These are phyloP conservation scores for Listronotus oregonensis DNA, from an alignment of 1,140 invertebrate genomes.

Conservation along the genomic window DNA sequence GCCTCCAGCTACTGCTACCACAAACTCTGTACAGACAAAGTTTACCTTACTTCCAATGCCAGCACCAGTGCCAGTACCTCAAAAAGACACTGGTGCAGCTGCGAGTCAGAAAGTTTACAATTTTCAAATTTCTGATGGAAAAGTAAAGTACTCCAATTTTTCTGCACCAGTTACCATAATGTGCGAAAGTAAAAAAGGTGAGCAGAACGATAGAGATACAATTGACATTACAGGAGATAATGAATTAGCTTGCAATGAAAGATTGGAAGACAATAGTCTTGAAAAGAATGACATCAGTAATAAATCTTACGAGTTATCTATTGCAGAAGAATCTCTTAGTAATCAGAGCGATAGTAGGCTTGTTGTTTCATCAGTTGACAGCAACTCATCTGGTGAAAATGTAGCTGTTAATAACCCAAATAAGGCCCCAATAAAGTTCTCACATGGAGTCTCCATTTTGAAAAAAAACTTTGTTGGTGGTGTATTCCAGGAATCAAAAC, in stretches of 20 bases:
- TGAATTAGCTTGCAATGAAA: conserved; percentile 36
- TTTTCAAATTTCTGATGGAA: conserved; percentile 62
- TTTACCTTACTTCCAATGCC: conserved; percentile 60
- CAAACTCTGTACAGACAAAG: conserved; percentile 55
- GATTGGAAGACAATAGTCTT: conserved; percentile 42
- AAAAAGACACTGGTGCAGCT: conserved; percentile 48
- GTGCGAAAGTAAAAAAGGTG: conserved; percentile 42
- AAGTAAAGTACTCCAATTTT: conserved; percentile 57
- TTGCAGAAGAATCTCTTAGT: conserved; percentile 46
- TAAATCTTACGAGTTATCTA: conserved; percentile 51
- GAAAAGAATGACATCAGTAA: conserved; percentile 43
- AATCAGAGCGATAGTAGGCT: conserved; percentile 43
- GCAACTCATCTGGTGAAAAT: conserved; percentile 25
- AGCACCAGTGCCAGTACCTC: conserved; percentile 42
- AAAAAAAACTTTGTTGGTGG: conserved; percentile 46
- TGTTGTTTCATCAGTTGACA: conserved; percentile 26
- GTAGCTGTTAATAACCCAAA: conserved; percentile 1
- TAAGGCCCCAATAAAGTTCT: conserved; percentile 39
- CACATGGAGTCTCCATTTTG: conserved; percentile 52
- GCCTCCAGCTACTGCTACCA: conserved; percentile 55
- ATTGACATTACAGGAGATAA: conserved; percentile 26
- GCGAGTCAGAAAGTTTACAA: conserved; percentile 60
- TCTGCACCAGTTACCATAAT: conserved; percentile 58
- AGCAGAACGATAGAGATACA: conserved; percentile 23
- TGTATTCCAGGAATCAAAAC: conserved; percentile 38